phyloP scores from a whole-genome alignment of 2,113 vertebrate species.

The Lycocorax pyrrhopterus region DNA sequence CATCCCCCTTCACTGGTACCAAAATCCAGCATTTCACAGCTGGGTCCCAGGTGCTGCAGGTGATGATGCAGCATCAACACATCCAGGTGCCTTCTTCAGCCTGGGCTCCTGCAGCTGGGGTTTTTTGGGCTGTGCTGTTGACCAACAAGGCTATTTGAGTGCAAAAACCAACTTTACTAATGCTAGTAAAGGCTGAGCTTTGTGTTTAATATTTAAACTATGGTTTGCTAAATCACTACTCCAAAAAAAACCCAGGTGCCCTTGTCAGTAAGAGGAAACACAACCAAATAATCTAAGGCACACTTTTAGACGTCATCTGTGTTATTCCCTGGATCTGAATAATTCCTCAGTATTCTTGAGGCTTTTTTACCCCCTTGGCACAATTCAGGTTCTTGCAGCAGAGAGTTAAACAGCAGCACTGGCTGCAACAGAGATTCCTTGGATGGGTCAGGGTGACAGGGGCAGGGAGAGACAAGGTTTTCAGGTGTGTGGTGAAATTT shows the following conservation, averaged over 20 bases:
- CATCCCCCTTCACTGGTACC: neutral
- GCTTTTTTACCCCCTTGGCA: neutral
- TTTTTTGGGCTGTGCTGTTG: neutral
- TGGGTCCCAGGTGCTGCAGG: neutral
- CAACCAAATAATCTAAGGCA: neutral
- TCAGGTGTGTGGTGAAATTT: neutral
- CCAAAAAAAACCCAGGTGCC: neutral
- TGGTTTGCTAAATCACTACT: neutral
- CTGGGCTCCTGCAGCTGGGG: neutral
- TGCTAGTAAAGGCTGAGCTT: neutral
- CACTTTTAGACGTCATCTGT: neutral
- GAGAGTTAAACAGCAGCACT: accelerated
- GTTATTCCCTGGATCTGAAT: neutral
- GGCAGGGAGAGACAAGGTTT: neutral
- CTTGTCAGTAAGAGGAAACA: neutral
- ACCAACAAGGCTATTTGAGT: neutral
- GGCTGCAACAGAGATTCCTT: neutral
- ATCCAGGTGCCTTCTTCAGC: neutral
- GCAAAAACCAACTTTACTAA: neutral
- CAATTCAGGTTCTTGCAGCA: neutral
- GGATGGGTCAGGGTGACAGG: neutral
- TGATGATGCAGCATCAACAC: neutral
- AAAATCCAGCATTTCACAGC: neutral
- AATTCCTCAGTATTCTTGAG: neutral
- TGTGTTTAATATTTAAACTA: neutral